A percentile compares a stretch with the other conserved stretches of the same genome.
Conservation (phyloP, 2,113 vertebrate genomes). For the Chiloscyllium plagiosum region DNA sequence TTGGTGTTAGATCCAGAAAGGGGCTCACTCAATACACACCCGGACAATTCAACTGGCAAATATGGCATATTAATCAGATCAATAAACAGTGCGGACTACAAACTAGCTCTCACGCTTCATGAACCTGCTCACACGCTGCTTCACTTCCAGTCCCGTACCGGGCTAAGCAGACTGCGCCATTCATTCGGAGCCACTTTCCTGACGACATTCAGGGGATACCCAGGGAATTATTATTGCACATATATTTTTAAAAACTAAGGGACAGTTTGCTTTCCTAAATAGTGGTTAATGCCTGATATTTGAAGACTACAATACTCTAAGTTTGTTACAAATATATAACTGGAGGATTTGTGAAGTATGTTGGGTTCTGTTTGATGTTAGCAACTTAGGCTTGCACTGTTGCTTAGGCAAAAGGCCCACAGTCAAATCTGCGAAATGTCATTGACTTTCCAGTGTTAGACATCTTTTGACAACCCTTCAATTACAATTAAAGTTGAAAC, state of each 20-base stretch:
- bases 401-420: not conserved
- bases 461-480: not conserved
- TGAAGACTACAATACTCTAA: not conserved
- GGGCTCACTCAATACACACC: not conserved
- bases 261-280: not conserved
- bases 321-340: not conserved
- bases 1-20: not conserved
- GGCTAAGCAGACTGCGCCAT: not conserved
- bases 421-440: not conserved
- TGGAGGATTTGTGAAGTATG: not conserved
- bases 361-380: not conserved
- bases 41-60: not conserved
- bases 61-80: slow-evolving; percentile 24
- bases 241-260: not conserved
- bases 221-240: slow-evolving; percentile 2
- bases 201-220: not conserved
- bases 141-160: not conserved
- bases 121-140: not conserved
- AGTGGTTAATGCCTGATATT: not conserved
- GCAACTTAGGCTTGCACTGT: not conserved
- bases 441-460: not conserved
- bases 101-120: not conserved
- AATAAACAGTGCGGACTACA: slow-evolving; percentile 11
- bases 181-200: not conserved
- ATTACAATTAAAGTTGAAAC: not conserved